Percentiles rank a stretch among this genome's conserved stretches.
Conservation (phyloP, 2,888 invertebrate genomes). For the Congeria kusceri region DNA sequence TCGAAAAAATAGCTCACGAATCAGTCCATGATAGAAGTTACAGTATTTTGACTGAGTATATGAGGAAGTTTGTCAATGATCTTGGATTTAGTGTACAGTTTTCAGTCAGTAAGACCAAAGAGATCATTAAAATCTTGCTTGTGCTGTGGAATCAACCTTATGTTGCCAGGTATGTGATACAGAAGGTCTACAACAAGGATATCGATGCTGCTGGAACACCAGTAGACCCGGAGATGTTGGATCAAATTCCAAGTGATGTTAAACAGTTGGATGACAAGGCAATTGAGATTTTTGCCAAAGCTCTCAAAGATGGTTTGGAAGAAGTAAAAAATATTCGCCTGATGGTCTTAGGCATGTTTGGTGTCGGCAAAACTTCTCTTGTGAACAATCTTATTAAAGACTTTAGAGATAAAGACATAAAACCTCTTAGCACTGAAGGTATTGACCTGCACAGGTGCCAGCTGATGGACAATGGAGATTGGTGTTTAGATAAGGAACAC, state of each 20-base stretch:
- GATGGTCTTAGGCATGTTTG: conserved; percentile 56
- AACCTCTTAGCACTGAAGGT: background rate
- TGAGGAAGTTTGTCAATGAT: too few relatives aligned
- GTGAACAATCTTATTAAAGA: conserved; percentile 29
- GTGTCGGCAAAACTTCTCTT: conserved; percentile 53
- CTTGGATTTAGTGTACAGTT: too few relatives aligned
- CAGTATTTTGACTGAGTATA: too few relatives aligned
- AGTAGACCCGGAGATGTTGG: background rate
- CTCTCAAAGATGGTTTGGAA: conserved; percentile 26
- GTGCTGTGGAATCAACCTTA: too few relatives aligned
- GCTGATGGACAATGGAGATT: background rate
- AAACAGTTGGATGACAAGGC: conserved; percentile 14
- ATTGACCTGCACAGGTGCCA: conserved; percentile 1
- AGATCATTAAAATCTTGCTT: too few relatives aligned
- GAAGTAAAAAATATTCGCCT: conserved; percentile 29
- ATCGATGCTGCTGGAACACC: background rate
- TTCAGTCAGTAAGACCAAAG: too few relatives aligned
- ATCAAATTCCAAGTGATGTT: conserved; percentile 8
- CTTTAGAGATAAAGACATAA: background rate
- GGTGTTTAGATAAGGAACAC: background rate
- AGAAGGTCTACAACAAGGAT: conserved; percentile 1
- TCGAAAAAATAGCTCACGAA: too few relatives aligned
- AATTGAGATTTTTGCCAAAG: conserved; percentile 22
- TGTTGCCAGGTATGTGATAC: background rate
- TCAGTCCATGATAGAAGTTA: too few relatives aligned